Evolutionary conservation across 2,113 vertebrate species (phyloP).

Genomic region (Cyprinus carpio): DNA sequence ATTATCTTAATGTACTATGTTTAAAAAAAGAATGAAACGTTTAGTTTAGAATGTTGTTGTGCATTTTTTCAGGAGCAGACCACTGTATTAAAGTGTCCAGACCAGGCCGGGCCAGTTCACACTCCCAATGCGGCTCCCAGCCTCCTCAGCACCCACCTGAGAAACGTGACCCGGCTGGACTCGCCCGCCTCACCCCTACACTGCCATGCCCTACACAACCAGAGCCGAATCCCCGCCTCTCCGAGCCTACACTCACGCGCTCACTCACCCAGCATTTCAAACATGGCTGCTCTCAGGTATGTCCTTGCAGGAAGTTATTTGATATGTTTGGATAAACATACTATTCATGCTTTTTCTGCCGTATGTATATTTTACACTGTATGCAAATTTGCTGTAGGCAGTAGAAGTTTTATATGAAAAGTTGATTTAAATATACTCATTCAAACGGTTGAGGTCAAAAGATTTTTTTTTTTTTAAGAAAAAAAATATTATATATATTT

Average conservation of each 20-base stretch:
- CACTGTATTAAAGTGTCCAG: slow-evolving; percentile 82
- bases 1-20: not conserved
- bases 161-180: slow-evolving; percentile 86
- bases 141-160: slow-evolving; percentile 84
- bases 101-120: slow-evolving; percentile 78
- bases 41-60: no score
- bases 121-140: slow-evolving; percentile 76
- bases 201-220: slow-evolving; percentile 87
- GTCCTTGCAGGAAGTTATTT: not conserved
- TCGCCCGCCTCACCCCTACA: slow-evolving; percentile 89
- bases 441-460: not conserved
- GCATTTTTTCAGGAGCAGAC: slow-evolving; percentile 71
- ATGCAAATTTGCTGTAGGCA: not conserved
- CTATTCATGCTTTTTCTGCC: not conserved
- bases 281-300: slow-evolving; percentile 93
- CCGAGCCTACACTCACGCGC: slow-evolving; percentile 86
- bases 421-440: not conserved
- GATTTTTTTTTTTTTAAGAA: no score
- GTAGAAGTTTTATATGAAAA: not conserved
- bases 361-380: not conserved
- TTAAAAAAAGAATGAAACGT: no score
- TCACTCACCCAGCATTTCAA: slow-evolving; percentile 88
- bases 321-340: not conserved
- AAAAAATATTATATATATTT: no score
- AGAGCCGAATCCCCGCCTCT: slow-evolving; percentile 82